Evolutionary conservation across 2,113 vertebrate species (phyloP).

Genomic region (Pimephales promelas): DNA sequence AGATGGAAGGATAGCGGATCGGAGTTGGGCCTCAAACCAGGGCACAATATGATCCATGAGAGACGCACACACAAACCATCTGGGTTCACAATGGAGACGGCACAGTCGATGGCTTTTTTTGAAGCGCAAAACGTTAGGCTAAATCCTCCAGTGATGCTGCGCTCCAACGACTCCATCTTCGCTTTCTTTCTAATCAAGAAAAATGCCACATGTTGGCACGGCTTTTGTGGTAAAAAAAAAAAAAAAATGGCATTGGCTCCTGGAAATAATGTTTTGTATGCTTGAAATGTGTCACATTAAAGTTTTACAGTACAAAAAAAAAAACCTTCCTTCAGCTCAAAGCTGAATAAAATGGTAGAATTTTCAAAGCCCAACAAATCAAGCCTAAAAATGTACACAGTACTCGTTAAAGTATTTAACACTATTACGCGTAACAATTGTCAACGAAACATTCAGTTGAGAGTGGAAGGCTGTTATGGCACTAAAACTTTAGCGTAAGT

Average conservation of each 20-base stretch:
- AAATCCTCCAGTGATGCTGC: constrained; percentile 11
- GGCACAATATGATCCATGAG: constrained; percentile 59
- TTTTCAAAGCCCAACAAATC: constrained; percentile 25
- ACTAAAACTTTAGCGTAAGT: constrained; percentile 63
- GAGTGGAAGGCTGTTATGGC: constrained; percentile 62
- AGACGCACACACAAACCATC: constrained; percentile 26
- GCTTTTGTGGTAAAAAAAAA: constrained; percentile 15
- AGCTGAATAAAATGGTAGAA: not conserved
- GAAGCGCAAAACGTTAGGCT: constrained; percentile 8
- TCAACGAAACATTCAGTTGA: constrained; percentile 28
- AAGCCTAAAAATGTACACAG: constrained; percentile 1
- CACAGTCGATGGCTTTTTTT: not conserved
- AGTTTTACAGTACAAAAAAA: constrained; percentile 4
- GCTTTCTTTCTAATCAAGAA: constrained; percentile 18
- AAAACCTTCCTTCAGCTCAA: not conserved
- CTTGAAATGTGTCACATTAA: constrained; percentile 33
- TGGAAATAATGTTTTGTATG: not conserved
- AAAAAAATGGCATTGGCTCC: constrained; percentile 10
- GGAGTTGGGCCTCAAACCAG: constrained; percentile 48
- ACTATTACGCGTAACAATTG: not conserved
- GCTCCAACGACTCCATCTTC: constrained; percentile 4
- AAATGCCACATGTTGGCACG: not conserved
- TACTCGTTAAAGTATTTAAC: constrained; percentile 11
- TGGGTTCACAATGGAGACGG: constrained; percentile 49
- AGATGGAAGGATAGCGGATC: constrained; percentile 61